Conservation (phyloP, 2,888 invertebrate genomes). For the Heliconius ethilla region DNA sequence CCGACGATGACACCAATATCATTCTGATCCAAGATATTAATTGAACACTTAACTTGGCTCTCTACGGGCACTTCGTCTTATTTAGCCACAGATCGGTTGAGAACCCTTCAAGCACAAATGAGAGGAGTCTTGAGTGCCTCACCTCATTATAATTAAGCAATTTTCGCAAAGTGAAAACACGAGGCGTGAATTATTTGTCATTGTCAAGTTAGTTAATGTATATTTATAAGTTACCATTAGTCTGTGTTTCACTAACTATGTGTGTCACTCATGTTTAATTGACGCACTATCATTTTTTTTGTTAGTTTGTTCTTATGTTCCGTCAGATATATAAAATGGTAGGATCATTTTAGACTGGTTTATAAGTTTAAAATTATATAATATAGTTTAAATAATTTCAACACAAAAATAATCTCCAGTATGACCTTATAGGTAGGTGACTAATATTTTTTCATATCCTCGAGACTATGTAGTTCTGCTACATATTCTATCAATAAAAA, state of each 20-base stretch:
- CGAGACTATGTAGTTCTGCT: background rate
- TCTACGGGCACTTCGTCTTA: background rate
- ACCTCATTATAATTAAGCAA: background rate
- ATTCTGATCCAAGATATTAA: conserved; percentile 19
- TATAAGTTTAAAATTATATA: too few species aligned
- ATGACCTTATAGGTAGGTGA: background rate
- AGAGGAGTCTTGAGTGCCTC: background rate
- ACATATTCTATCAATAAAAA: background rate
- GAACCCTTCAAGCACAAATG: background rate
- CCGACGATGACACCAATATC: conserved; percentile 4
- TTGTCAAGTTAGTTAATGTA: conserved; percentile 4
- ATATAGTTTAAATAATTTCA: too few species aligned
- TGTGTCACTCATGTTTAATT: background rate
- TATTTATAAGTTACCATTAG: conserved; percentile 12
- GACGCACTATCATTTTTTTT: background rate
- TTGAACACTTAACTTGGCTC: background rate
- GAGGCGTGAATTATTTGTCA: background rate
- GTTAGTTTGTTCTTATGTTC: background rate
- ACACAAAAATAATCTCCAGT: background rate
- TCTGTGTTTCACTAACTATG: background rate
- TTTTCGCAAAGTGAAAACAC: background rate
- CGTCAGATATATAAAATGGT: background rate
- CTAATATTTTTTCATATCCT: background rate
- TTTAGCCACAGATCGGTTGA: conserved; percentile 13
- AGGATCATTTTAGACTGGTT: background rate